Conservation (phyloP, 2,113 vertebrate species). For the Podarcis muralis region DNA sequence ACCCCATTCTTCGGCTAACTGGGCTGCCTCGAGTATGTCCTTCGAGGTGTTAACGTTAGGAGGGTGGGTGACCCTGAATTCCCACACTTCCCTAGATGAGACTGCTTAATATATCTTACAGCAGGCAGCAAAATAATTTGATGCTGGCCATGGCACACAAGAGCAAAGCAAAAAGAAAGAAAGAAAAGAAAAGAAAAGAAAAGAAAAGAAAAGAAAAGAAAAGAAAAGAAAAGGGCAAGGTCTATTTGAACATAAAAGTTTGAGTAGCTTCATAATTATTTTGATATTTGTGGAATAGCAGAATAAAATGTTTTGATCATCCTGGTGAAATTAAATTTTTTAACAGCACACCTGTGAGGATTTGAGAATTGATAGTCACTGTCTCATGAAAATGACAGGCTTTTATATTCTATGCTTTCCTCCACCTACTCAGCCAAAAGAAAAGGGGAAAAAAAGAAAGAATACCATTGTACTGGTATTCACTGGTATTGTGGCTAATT, state of each 20-base stretch:
- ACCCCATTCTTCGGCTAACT: conserved; percentile 22
- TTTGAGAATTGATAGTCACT: conserved; percentile 33
- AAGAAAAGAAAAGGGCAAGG: conserved; percentile 6
- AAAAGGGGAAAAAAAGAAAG: conserved; percentile 14
- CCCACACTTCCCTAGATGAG: not conserved
- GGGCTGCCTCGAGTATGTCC: conserved; percentile 30
- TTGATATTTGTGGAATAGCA: conserved; percentile 26
- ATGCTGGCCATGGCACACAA: not conserved
- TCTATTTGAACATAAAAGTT: not conserved
- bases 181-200: conserved; percentile 20
- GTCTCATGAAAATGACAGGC: conserved; percentile 48
- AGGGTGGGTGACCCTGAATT: conserved; percentile 8
- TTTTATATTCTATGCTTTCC: conserved; percentile 18
- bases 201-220: no score
- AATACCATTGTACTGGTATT: conserved; percentile 16
- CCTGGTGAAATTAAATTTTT: conserved; percentile 49
- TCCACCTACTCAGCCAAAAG: not conserved
- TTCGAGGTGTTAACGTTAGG: conserved; percentile 34
- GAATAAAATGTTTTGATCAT: conserved; percentile 35
- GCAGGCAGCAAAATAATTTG: accelerated
- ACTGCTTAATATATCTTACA: not conserved
- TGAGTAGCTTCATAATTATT: conserved; percentile 13
- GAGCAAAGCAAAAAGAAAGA: conserved; percentile 9
- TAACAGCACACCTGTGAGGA: conserved; percentile 41
- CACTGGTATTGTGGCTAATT: conserved; percentile 38